Conservation (phyloP, 1,140 invertebrate species). For the Hyles euphorbiae region DNA sequence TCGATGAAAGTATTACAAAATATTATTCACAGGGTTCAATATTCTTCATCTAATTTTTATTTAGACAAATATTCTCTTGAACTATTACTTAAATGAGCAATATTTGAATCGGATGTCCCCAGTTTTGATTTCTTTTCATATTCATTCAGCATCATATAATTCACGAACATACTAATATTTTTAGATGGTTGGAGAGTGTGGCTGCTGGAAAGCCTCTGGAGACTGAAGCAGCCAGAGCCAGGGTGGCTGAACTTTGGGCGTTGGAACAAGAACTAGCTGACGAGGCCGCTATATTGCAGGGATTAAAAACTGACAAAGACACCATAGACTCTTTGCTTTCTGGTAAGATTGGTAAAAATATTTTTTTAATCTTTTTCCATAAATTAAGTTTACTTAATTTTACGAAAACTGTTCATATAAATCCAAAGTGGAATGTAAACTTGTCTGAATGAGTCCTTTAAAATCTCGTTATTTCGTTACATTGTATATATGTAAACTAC, state of each 20-base stretch:
- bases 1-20: too few species aligned
- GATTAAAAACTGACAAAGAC: conserved; percentile 91
- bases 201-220: conserved; percentile 60
- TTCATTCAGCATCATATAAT: conserved; percentile 2
- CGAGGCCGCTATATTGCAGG: conserved; percentile 88
- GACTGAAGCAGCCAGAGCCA: conserved; percentile 75
- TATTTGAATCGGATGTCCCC: too few species aligned
- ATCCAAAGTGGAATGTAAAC: too few species aligned
- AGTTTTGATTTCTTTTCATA: too few species aligned
- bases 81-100: too few species aligned
- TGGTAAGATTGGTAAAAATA: conserved; percentile 29
- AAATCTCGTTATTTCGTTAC: too few species aligned
- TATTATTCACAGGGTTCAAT: too few species aligned
- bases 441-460: too few species aligned
- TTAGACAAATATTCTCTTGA: too few species aligned
- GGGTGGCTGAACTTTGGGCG: conserved; percentile 86
- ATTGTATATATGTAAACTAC: too few species aligned
- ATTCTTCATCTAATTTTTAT: too few species aligned
- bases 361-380: neutral
- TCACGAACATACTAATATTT: conserved; percentile 11
- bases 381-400: neutral
- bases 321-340: conserved; percentile 80
- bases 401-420: too few species aligned
- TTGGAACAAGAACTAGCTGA: conserved; percentile 90
- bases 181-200: conserved; percentile 69